phyloP scores from a whole-genome alignment of 1,140 invertebrate genomes.

The Euglossa dilemma region DNA sequence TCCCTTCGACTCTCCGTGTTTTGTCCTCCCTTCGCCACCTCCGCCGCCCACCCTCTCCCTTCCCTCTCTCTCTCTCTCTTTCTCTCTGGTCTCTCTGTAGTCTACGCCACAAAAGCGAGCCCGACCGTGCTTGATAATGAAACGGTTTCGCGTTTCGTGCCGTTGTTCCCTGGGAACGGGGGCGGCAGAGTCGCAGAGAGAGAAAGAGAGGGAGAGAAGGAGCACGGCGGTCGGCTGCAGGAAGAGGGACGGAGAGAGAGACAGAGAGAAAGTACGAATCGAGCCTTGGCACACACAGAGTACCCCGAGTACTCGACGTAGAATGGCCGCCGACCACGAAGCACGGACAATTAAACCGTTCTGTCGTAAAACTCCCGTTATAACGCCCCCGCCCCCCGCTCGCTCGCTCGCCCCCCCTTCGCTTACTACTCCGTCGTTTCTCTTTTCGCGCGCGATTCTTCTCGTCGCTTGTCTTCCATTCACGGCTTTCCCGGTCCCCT shows the following conservation, averaged over 20 bases:
- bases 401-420: background rate
- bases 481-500: slow-evolving; percentile 39
- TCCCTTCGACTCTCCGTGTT: slow-evolving; percentile 15
- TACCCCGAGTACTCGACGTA: slow-evolving; percentile 50
- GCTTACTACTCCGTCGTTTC: slow-evolving; percentile 58
- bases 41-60: background rate
- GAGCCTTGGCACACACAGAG: slow-evolving; percentile 58
- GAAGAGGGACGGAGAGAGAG: background rate
- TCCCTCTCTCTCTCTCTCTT: slow-evolving; percentile 5
- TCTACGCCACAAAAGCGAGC: slow-evolving; percentile 58
- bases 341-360: slow-evolving; percentile 69
- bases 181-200: background rate
- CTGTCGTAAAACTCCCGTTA: slow-evolving; percentile 68
- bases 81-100: background rate
- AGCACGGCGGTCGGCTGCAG: no score
- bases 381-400: slow-evolving; percentile 42
- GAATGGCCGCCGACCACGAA: slow-evolving; percentile 62
- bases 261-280: slow-evolving; percentile 51
- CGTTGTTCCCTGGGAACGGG: slow-evolving; percentile 34
- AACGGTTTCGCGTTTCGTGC: slow-evolving; percentile 65
- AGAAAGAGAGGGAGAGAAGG: background rate
- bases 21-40: slow-evolving; percentile 37
- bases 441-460: slow-evolving; percentile 66
- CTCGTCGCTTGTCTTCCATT: slow-evolving; percentile 62
- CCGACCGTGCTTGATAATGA: slow-evolving; percentile 62